A percentile compares a stretch with the other conserved stretches of the same genome.
Evolutionary conservation across 2,113 vertebrate genomes (phyloP).

Genomic region (Hemichromis elongatus): DNA sequence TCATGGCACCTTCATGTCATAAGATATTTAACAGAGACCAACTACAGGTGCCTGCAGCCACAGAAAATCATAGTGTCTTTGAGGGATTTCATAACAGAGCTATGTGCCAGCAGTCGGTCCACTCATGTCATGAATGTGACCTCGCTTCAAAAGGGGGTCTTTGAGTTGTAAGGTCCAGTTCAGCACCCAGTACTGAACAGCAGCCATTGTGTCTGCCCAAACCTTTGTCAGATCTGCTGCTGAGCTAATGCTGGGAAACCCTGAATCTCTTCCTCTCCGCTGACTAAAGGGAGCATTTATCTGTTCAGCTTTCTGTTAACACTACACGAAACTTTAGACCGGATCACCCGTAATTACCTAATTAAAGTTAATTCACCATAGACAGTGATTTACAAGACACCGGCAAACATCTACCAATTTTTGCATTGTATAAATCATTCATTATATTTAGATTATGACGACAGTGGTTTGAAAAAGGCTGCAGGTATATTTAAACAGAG

Average conservation of each 20-base stretch:
- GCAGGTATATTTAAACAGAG: neutral
- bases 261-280: slow-evolving; percentile 24
- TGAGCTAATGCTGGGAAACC: slow-evolving; percentile 50
- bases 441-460: neutral
- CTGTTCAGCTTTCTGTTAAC: slow-evolving; percentile 19
- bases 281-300: slow-evolving; percentile 45
- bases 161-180: slow-evolving; percentile 29
- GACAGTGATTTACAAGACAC: slow-evolving; percentile 28
- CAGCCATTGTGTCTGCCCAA: slow-evolving; percentile 35
- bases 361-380: slow-evolving; percentile 20
- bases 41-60: neutral
- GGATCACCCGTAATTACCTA: slow-evolving; percentile 8
- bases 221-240: slow-evolving; percentile 28
- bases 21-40: slow-evolving; percentile 7
- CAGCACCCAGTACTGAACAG: slow-evolving; percentile 66
- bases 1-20: slow-evolving; percentile 1
- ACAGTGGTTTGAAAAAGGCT: neutral
- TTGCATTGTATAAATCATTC: slow-evolving; percentile 1
- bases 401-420: slow-evolving; percentile 22
- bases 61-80: neutral
- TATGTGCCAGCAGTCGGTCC: slow-evolving; percentile 23
- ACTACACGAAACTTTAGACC: slow-evolving; percentile 19
- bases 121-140: slow-evolving; percentile 1
- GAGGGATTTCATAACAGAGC: slow-evolving; percentile 10
- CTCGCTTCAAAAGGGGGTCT: slow-evolving; percentile 7